phyloP scores from a whole-genome alignment of 2,888 invertebrate species.

The Teleogryllus oceanicus region DNA sequence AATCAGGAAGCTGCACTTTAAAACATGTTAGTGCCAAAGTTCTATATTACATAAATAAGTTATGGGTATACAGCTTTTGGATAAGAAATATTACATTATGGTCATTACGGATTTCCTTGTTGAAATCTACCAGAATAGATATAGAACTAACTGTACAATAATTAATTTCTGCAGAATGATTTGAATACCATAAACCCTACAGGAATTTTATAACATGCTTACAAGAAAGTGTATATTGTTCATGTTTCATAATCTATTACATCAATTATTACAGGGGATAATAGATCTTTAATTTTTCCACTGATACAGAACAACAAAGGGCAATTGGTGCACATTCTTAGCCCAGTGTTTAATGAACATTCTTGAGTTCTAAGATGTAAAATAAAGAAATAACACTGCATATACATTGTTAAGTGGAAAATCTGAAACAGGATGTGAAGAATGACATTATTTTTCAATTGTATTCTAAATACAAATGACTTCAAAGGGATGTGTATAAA shows the following conservation, averaged over 20 bases:
- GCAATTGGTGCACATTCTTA: slow-evolving; percentile 1
- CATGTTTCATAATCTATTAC: neutral
- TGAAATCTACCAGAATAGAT: too few species aligned
- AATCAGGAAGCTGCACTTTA: too few species aligned
- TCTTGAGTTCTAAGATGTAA: neutral
- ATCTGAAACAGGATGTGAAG: slow-evolving; percentile 1
- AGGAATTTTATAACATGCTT: slow-evolving; percentile 18
- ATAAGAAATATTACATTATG: too few species aligned
- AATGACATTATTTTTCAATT: neutral
- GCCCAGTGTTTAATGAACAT: neutral
- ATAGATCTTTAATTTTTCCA: neutral
- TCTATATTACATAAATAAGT: too few species aligned
- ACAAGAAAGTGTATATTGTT: neutral
- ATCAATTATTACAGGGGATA: neutral
- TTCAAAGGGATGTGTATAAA: slow-evolving; percentile 1
- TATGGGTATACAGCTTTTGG: too few species aligned
- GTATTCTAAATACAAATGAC: slow-evolving; percentile 18
- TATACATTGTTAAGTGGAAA: neutral
- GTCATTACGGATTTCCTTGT: too few species aligned
- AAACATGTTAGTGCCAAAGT: too few species aligned
- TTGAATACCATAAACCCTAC: neutral
- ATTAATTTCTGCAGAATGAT: neutral
- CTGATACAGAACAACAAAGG: neutral
- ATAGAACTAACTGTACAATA: too few species aligned
- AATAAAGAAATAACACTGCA: neutral